Evolutionary conservation across 2,888 invertebrate species (phyloP), one percentile per base, ranked within the genome.

Genomic region (Morpho helenor): DNA sequence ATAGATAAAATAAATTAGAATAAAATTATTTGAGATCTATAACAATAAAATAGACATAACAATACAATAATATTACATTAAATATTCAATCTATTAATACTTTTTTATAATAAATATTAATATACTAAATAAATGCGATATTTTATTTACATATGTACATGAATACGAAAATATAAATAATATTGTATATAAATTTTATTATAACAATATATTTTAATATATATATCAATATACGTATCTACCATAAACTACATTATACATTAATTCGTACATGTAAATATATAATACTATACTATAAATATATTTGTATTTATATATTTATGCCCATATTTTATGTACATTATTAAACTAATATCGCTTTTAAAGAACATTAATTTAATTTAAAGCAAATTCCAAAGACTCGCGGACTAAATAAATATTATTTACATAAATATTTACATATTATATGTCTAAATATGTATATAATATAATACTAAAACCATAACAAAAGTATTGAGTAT

Each of bases 361-460:
- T 54, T 49, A 50, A 50, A 52, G 43, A 56, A 52, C 42, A 51
- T 49, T 49, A 49, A 51, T 63, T 61, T 60, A 43, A 59, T 56
- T 86, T 87, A 88, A 88, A 89, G 88, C 88, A 79, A 77, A 73
- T 69, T 76, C 88, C 87, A 88, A 88, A 88, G 87, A 69, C 87
- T 81, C 71, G 60, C 69, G 62, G 65, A 63, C 62, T 68, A 66
- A 66, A 69, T 70, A 71, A 62, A 69, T 65, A 61, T 61, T 67
- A 66, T 65, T 63, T 70, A 70, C 61, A 68, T 67, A 66, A 57
- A 66, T 58, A 56, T 56, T 61, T 60, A 60, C 54, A 59, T 55
- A 64, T 49, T 58, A 68, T 68, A 68, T 68, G 69, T 67, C 62
- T 62, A 65, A 66, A 76, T 70, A 72, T 61, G 73, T 69, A 73